These are phyloP conservation scores for Rattus norvegicus DNA, from an alignment of 2,113 vertebrate genomes.

Conservation along the genomic window DNA sequence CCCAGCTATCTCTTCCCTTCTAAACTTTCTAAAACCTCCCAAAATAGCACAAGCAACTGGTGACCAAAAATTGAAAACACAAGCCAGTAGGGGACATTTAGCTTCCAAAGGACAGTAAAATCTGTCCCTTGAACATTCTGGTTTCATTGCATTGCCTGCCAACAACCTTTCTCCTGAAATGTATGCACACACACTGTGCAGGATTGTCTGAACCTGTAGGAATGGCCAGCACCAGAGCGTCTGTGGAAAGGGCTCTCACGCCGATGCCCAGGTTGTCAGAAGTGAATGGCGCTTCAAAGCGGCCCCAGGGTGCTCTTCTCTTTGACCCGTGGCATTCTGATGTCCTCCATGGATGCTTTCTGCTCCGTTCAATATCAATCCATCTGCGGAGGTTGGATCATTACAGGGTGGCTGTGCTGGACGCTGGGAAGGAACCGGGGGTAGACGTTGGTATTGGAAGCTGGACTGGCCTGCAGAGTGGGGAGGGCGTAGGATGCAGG, in stretches of 20 bases:
- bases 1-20: background rate
- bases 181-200: background rate
- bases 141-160: background rate
- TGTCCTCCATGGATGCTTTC: background rate
- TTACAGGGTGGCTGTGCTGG: fast-evolving
- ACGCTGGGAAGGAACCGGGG: background rate
- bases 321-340: background rate
- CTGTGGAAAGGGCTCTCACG: fast-evolving
- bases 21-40: background rate
- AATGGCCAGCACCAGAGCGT: background rate
- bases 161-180: background rate
- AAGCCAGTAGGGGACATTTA: background rate
- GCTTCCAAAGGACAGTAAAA: background rate
- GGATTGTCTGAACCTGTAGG: background rate
- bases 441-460: fast-evolving
- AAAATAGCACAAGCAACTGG: too few relatives aligned
- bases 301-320: background rate
- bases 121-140: background rate
- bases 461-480: background rate
- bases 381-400: background rate
- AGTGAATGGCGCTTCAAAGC: background rate
- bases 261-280: background rate
- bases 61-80: background rate
- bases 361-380: background rate
- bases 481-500: background rate